These are phyloP conservation scores for Catotricha subobsoleta DNA, from an alignment of 2,888 invertebrate genomes.

Conservation along the genomic window DNA sequence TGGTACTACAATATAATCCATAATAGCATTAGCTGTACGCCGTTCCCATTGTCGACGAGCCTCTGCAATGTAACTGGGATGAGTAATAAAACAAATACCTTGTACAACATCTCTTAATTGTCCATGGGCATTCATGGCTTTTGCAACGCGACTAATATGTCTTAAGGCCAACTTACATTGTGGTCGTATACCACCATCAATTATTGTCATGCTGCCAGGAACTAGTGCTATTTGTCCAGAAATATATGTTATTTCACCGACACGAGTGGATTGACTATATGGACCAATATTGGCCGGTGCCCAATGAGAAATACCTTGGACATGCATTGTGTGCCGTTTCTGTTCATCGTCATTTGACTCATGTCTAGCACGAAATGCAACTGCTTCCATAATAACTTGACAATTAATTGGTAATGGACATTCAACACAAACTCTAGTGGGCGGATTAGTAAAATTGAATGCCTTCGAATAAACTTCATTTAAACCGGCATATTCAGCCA, in stretches of 20 bases:
- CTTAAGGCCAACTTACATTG: slow-evolving; percentile 71
- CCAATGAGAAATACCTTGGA: slow-evolving; percentile 92
- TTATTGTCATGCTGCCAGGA: slow-evolving; percentile 57
- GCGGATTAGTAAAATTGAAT: slow-evolving; percentile 62
- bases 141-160: slow-evolving; percentile 65
- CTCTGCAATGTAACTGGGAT: slow-evolving; percentile 47
- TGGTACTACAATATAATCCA: slow-evolving; percentile 71
- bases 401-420: slow-evolving; percentile 51
- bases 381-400: slow-evolving; percentile 60
- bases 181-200: slow-evolving; percentile 57
- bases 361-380: slow-evolving; percentile 30
- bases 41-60: slow-evolving; percentile 68
- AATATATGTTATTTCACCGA: slow-evolving; percentile 66
- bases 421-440: slow-evolving; percentile 71
- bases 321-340: slow-evolving; percentile 70
- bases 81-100: slow-evolving; percentile 75
- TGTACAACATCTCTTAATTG: slow-evolving; percentile 68
- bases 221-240: slow-evolving; percentile 81
- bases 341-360: slow-evolving; percentile 12
- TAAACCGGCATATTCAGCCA: slow-evolving; percentile 57
- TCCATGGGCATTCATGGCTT: slow-evolving; percentile 59
- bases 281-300: slow-evolving; percentile 96
- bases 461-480: slow-evolving; percentile 60
- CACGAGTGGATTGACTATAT: slow-evolving; percentile 78
- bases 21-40: slow-evolving; percentile 68